A percentile compares a stretch with the other conserved stretches of the same genome.
These are phyloP conservation scores for Metalampra italica DNA, from an alignment of 2,888 invertebrate genomes.

Conservation along the genomic window DNA sequence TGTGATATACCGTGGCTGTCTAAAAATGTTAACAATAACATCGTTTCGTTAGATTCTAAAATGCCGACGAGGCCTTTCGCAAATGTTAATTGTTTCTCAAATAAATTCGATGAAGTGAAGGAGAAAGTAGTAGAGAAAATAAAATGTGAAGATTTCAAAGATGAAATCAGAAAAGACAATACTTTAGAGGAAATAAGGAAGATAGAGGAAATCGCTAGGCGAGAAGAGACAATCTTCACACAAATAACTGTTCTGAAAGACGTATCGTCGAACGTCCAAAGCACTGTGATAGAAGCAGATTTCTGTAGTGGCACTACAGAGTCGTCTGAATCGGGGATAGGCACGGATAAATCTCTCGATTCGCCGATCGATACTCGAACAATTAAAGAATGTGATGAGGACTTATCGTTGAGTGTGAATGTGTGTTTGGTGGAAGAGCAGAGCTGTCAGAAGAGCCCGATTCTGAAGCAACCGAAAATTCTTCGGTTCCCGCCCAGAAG, in stretches of 20 bases:
- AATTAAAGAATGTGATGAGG: constrained; percentile 72
- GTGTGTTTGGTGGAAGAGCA: constrained; percentile 56
- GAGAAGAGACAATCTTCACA: constrained; percentile 67
- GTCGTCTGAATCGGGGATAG: constrained; percentile 68
- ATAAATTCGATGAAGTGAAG: constrained; percentile 48
- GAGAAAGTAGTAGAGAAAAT: constrained; percentile 28
- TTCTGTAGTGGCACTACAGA: constrained; percentile 62
- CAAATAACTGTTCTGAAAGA: constrained; percentile 72
- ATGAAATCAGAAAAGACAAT: constrained; percentile 24
- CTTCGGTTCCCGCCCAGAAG: constrained; percentile 86
- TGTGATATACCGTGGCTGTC: constrained; percentile 74
- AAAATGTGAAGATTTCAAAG: constrained; percentile 20
- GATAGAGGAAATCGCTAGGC: constrained; percentile 57
- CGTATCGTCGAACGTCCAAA: constrained; percentile 66
- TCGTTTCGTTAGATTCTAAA: constrained; percentile 58
- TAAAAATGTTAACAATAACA: constrained; percentile 70
- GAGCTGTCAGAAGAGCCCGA: constrained; percentile 82
- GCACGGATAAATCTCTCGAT: constrained; percentile 70
- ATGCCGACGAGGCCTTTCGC: constrained; percentile 63
- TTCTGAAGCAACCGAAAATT: constrained; percentile 88
- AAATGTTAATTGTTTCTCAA: constrained; percentile 57
- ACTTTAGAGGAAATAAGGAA: constrained; percentile 43
- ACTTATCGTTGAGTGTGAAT: constrained; percentile 68
- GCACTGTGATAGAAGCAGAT: constrained; percentile 64
- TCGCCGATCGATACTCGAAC: constrained; percentile 69